A percentile compares a stretch with the other conserved stretches of the same genome.
Evolutionary conservation across 2,888 invertebrate genomes (phyloP).

Genomic region (Leucophenga montana): DNA sequence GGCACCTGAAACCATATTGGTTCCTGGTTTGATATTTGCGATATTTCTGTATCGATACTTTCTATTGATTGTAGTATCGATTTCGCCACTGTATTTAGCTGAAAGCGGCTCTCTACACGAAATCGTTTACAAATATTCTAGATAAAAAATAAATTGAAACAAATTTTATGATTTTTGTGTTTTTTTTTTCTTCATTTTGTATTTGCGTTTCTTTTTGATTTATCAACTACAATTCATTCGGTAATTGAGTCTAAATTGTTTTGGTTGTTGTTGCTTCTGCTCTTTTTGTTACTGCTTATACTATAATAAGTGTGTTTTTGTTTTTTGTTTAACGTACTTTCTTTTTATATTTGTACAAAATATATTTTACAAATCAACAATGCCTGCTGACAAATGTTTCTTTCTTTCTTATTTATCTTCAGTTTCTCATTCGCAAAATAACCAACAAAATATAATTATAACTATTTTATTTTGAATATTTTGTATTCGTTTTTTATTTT

Average conservation of each 20-base stretch:
- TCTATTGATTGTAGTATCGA: too few species aligned
- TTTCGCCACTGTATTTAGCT: too few species aligned
- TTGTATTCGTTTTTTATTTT: conserved; percentile 31
- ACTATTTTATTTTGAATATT: not conserved
- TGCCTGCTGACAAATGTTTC: conserved; percentile 29
- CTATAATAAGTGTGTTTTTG: conserved; percentile 63
- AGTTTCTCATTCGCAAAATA: conserved; percentile 15
- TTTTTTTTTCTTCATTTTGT: conserved; percentile 41
- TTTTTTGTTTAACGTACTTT: conserved; percentile 31
- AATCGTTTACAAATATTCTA: too few species aligned
- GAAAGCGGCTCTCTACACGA: too few species aligned
- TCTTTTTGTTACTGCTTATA: conserved; percentile 53
- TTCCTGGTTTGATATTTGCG: too few species aligned
- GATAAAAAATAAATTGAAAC: conserved; percentile 3
- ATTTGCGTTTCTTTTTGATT: conserved; percentile 57
- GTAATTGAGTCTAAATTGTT: conserved; percentile 67
- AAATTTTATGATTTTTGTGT: too few species aligned
- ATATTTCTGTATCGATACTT: too few species aligned
- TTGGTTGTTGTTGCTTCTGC: conserved; percentile 35
- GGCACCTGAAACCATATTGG: too few species aligned
- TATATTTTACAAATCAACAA: conserved; percentile 51
- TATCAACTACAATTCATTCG: conserved; percentile 63
- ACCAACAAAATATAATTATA: conserved; percentile 24
- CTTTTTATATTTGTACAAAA: conserved; percentile 64
- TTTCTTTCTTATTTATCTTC: conserved; percentile 38